Percentiles rank a stretch among this genome's conserved stretches.
Evolutionary conservation across 2,113 vertebrate species (phyloP).

Genomic region (Sebastes schlegelii): DNA sequence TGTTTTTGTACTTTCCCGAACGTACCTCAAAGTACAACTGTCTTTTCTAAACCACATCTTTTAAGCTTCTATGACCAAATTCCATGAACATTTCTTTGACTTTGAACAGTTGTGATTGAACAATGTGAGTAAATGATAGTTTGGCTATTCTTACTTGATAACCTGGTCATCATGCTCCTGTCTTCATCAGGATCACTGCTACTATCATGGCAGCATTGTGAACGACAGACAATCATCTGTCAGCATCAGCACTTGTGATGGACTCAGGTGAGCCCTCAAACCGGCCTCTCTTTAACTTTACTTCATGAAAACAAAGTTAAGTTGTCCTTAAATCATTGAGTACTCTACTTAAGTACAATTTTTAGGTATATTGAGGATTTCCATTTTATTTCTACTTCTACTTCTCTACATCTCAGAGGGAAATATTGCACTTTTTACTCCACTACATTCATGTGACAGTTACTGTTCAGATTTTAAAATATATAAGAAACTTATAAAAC

Average conservation of each 20-base stretch:
- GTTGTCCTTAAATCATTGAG: no score
- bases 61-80: not conserved
- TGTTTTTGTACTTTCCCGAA: not conserved
- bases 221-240: conserved; percentile 79
- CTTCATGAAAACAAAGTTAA: no score
- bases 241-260: conserved; percentile 86
- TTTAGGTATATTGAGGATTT: no score
- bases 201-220: conserved; percentile 85
- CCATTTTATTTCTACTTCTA: no score
- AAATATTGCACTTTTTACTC: no score
- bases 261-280: conserved; percentile 80
- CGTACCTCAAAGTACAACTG: not conserved
- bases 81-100: not conserved
- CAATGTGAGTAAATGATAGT: not conserved
- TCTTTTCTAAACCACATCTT: not conserved
- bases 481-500: not conserved
- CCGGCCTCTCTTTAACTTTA: no score
- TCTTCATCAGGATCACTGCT: conserved; percentile 84
- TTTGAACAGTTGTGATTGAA: not conserved
- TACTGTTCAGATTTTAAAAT: not conserved
- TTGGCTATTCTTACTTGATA: not conserved
- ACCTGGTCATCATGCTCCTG: not conserved
- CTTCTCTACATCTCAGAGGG: no score
- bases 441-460: not conserved
- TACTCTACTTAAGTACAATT: no score